A percentile compares a stretch with the other conserved stretches of the same genome.
Evolutionary conservation across 2,888 invertebrate species (phyloP).

Genomic region (Amblyteles armatorius): DNA sequence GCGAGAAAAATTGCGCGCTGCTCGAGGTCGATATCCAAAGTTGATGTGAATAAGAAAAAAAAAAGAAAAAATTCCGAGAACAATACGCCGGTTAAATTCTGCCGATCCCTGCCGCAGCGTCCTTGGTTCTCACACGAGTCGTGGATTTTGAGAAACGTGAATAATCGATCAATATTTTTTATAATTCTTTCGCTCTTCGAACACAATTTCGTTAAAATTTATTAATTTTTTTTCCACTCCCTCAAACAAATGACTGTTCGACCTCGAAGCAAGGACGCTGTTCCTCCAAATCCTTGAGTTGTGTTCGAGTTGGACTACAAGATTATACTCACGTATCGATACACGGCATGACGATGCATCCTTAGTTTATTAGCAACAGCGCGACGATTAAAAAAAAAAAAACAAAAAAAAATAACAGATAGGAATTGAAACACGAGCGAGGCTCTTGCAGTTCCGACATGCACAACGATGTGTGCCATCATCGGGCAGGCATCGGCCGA

Average conservation of each 20-base stretch:
- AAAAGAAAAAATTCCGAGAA: neutral
- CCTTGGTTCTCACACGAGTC: neutral
- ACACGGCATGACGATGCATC: conserved; percentile 28
- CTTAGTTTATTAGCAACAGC: conserved; percentile 26
- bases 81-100: conserved; percentile 1
- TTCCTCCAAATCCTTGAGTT: neutral
- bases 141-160: conserved; percentile 4
- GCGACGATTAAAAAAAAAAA: conserved; percentile 30
- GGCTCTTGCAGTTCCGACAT: conserved; percentile 27
- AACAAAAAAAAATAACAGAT: conserved; percentile 26
- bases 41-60: neutral
- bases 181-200: neutral
- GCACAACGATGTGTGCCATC: conserved; percentile 20
- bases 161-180: neutral
- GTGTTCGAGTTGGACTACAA: conserved; percentile 7
- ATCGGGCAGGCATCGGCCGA: neutral
- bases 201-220: neutral
- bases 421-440: conserved; percentile 43
- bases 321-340: conserved; percentile 18
- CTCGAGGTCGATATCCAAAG: neutral
- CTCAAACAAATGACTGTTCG: neutral
- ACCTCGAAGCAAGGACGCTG: neutral
- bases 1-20: too few relatives aligned
- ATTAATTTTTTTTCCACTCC: neutral
- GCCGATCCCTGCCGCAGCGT: conserved; percentile 7